phyloP scores from a whole-genome alignment of 2,888 invertebrate species.

The Drymonia ruficornis region DNA sequence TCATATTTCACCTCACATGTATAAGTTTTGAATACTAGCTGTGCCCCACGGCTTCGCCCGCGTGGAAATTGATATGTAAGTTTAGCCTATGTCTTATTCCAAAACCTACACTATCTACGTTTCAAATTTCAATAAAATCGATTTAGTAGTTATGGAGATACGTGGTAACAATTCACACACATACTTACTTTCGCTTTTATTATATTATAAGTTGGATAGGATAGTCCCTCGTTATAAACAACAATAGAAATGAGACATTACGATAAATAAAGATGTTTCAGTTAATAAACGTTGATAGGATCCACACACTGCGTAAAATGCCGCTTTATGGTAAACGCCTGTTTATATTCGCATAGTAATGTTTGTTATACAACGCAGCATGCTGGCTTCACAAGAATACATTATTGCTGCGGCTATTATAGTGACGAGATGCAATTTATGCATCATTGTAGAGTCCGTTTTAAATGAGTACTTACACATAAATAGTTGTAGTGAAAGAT shows the following conservation, averaged over 20 bases:
- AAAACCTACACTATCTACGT: too few species aligned
- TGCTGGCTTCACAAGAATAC: constrained; percentile 35
- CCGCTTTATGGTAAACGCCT: constrained; percentile 24
- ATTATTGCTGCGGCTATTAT: constrained; percentile 22
- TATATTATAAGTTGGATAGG: too few species aligned
- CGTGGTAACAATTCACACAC: too few species aligned
- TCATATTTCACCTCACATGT: neutral
- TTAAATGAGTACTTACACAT: neutral
- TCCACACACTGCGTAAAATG: neutral
- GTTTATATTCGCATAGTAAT: constrained; percentile 33
- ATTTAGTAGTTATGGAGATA: too few species aligned
- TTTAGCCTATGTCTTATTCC: too few species aligned
- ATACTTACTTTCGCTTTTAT: too few species aligned
- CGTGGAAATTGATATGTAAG: too few species aligned
- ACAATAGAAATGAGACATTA: too few species aligned
- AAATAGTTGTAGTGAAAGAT: neutral
- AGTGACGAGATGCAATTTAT: constrained; percentile 27
- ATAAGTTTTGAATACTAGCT: too few species aligned
- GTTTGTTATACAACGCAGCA: constrained; percentile 47
- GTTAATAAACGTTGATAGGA: neutral
- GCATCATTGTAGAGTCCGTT: constrained; percentile 15
- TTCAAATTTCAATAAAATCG: too few species aligned
- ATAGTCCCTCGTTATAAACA: too few species aligned
- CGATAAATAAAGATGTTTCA: neutral
- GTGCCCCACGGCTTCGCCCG: too few species aligned